Base-by-base conservation (phyloP, 2,113 vertebrate genomes). In the Elanoides forficatus region DNA sequence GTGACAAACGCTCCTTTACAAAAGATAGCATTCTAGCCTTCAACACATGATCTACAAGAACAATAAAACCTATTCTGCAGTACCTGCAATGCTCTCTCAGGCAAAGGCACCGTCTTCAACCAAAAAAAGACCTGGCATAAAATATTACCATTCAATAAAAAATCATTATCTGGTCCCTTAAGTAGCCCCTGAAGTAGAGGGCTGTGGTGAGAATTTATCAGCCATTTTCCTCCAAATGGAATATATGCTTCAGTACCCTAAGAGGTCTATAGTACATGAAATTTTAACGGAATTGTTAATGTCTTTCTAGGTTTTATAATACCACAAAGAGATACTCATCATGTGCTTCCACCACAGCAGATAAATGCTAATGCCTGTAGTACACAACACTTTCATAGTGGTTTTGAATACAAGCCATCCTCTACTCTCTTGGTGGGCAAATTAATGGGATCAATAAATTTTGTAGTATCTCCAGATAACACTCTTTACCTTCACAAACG, bases 101-200 rank as follows among this genome's bases (percentile, higher is more conserved):
- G 93, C 29, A 97, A 97, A 95, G 42, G n/a, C 42, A 11, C 17
- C 70, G 82, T 50, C 63, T 81, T 92, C 65, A 83, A 85, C 53
- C 40, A 80, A 48, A 93, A 59, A 83, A 59, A 72, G 60, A 78
- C 23, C 45, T 53, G 86, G 34, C 75, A 96, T 96, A 85, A 98
- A 97, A 97, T 93, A 97, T 94, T 95, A 95, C 90, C 72, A 97
- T 97, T 97, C 93, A 96, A 84, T 47, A 16, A 95, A 96, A 97
- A 97, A 96, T 97, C 97, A 93, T 98, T 98, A 98, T 94, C 97
- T 94, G 92, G 95, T 98, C 98, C 97, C 98, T 98, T 97, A 98
- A 98, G 98, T 98, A 97, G 97, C 93, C 94, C 89, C 97, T 97
- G 95, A 98, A 98, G 97, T 97, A 96, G 96, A 86, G 34, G 30